phyloP scores from a whole-genome alignment of 2,797 vertebrate genomes.

The Chaunax sp. region DNA sequence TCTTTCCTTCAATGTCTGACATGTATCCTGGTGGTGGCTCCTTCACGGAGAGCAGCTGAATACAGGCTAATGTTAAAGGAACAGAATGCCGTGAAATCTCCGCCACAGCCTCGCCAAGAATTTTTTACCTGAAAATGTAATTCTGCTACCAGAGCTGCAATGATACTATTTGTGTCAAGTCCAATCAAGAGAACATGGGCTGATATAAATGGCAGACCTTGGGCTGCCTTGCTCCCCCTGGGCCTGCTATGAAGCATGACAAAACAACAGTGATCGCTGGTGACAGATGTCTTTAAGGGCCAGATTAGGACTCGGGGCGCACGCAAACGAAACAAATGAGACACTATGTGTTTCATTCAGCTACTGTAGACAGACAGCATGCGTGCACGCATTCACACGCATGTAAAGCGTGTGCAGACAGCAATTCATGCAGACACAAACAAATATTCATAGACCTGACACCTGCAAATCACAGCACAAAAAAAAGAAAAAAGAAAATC shows the following conservation, averaged over 20 bases:
- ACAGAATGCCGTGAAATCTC: slow-evolving; percentile 72
- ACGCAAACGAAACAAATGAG: slow-evolving; percentile 84
- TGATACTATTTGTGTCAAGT: slow-evolving; percentile 86
- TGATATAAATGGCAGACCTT: slow-evolving; percentile 86
- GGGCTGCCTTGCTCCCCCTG: slow-evolving; percentile 74
- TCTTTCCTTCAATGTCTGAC: slow-evolving; percentile 74
- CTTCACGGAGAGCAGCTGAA: slow-evolving; percentile 73
- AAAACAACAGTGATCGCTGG: slow-evolving; percentile 87
- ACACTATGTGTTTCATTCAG: slow-evolving; percentile 76
- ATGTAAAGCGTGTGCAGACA: slow-evolving; percentile 22
- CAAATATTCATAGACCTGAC: slow-evolving; percentile 53
- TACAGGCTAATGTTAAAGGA: slow-evolving; percentile 61
- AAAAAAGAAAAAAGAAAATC: slow-evolving; percentile 15
- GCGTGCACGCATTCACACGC: slow-evolving; percentile 20
- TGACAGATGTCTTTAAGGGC: slow-evolving; percentile 89
- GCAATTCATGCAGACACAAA: slow-evolving; percentile 29
- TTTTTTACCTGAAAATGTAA: slow-evolving; percentile 83
- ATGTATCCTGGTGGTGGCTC: slow-evolving; percentile 63
- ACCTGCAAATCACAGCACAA: slow-evolving; percentile 58
- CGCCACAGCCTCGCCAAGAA: slow-evolving; percentile 63
- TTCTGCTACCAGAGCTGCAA: slow-evolving; percentile 75
- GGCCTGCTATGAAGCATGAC: slow-evolving; percentile 84
- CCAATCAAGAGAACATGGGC: slow-evolving; percentile 81
- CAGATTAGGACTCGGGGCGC: slow-evolving; percentile 84
- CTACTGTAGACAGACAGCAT: slow-evolving; percentile 48